Percentiles rank a stretch among this genome's conserved stretches.
These are phyloP conservation scores for Chloromyia formosa DNA, from an alignment of 2,888 invertebrate species.

Conservation along the genomic window DNA sequence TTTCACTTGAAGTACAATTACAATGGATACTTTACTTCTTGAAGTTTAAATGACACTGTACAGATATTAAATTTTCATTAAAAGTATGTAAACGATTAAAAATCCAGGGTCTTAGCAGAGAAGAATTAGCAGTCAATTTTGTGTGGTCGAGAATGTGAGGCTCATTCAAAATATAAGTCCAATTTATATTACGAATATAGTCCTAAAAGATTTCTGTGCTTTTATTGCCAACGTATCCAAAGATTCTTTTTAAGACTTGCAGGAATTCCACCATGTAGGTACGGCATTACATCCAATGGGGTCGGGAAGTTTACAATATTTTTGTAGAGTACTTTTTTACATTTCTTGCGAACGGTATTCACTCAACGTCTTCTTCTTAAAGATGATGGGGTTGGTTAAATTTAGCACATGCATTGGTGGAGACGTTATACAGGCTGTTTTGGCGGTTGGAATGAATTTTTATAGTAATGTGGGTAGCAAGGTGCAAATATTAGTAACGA, in stretches of 20 bases:
- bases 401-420: not conserved
- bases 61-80: slow-evolving; percentile 23
- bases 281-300: not conserved
- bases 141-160: too few species aligned
- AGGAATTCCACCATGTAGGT: not conserved
- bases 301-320: slow-evolving; percentile 5
- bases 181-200: too few species aligned
- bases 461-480: slow-evolving; percentile 48
- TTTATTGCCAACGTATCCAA: too few species aligned
- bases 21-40: not conserved
- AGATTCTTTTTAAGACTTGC: too few species aligned
- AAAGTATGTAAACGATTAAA: too few species aligned
- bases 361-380: not conserved
- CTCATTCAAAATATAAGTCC: too few species aligned
- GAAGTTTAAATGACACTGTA: not conserved
- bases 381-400: not conserved
- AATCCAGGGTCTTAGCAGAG: too few species aligned
- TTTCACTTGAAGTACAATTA: slow-evolving; percentile 17
- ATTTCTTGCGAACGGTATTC: slow-evolving; percentile 16
- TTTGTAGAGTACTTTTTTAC: slow-evolving; percentile 7
- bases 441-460: slow-evolving; percentile 46
- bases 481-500: slow-evolving; percentile 43
- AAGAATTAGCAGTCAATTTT: too few species aligned
- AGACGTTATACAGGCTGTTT: slow-evolving; percentile 14
- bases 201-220: too few species aligned